These are phyloP conservation scores for Isaurus tuberculatus DNA, from an alignment of 92 coral and sea anemone genomes.

Conservation along the genomic window DNA sequence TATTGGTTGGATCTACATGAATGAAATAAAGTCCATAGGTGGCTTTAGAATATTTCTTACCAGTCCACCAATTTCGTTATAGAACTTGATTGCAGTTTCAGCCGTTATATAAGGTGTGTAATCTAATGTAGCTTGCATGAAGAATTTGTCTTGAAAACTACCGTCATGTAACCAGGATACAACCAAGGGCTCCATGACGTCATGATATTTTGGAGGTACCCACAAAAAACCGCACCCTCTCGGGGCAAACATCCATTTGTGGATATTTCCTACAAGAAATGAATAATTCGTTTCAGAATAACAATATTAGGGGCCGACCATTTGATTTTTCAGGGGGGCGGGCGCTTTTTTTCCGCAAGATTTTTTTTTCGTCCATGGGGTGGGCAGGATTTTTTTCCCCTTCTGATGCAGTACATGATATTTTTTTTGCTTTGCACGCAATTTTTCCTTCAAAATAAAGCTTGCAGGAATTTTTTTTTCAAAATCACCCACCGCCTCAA, in stretches of 20 bases:
- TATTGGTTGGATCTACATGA: not conserved
- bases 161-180: constrained; percentile 82
- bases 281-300: not conserved
- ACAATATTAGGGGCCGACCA: too few relatives aligned
- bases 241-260: constrained; percentile 84
- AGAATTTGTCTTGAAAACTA: constrained; percentile 76
- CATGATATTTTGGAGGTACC: constrained; percentile 78
- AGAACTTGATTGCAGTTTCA: constrained; percentile 66
- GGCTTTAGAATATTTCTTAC: too few relatives aligned
- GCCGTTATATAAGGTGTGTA: constrained; percentile 60
- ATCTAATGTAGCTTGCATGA: constrained; percentile 73
- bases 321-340: too few relatives aligned
- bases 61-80: constrained; percentile 82
- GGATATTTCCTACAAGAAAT: constrained; percentile 67
- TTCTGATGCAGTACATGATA: too few relatives aligned
- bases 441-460: too few relatives aligned
- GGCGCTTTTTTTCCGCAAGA: too few relatives aligned
- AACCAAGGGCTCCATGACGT: constrained; percentile 68
- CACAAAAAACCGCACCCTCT: constrained; percentile 81
- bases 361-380: too few relatives aligned
- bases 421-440: too few relatives aligned
- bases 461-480: too few relatives aligned
- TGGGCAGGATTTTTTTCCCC: too few relatives aligned
- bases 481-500: too few relatives aligned
- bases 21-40: not conserved